phyloP scores from a whole-genome alignment of 2,113 vertebrate species.

The Ploceus nigricollis region DNA sequence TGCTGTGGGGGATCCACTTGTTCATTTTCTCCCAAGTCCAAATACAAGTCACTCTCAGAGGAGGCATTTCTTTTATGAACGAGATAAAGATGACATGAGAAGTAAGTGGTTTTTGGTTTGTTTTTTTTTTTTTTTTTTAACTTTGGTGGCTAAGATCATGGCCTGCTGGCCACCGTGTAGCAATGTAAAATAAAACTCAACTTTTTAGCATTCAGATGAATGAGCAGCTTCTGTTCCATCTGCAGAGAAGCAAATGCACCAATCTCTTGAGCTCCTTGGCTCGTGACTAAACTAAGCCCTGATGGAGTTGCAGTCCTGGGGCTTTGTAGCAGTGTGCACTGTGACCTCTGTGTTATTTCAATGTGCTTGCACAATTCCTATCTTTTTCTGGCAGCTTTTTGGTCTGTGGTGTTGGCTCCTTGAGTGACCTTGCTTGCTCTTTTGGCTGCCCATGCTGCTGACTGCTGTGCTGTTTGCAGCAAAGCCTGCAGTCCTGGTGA shows the following conservation, averaged over 20 bases:
- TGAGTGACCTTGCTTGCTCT: constrained; percentile 20
- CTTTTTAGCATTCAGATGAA: neutral
- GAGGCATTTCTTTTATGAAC: neutral
- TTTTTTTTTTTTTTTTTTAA: neutral
- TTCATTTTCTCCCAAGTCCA: neutral
- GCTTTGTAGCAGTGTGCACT: neutral
- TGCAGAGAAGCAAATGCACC: neutral
- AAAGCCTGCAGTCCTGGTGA: constrained; percentile 31
- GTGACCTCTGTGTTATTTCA: neutral
- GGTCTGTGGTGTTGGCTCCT: neutral
- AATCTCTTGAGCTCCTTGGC: neutral
- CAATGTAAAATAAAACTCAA: neutral
- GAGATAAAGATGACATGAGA: neutral
- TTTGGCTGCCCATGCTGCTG: neutral
- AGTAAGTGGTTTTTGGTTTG: neutral
- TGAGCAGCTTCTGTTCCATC: neutral
- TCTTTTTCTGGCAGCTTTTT: neutral
- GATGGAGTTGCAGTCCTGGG: neutral
- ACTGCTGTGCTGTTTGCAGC: constrained; percentile 24
- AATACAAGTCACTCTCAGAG: neutral
- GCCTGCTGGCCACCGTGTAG: neutral
- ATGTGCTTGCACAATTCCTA: neutral
- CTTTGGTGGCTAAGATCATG: neutral
- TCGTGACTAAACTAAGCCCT: neutral
- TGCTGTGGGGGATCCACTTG: neutral